Base-by-base conservation (phyloP, 37 sponge, comb jelly and placozoan species). In the Halisarca cf. caerulea region DNA sequence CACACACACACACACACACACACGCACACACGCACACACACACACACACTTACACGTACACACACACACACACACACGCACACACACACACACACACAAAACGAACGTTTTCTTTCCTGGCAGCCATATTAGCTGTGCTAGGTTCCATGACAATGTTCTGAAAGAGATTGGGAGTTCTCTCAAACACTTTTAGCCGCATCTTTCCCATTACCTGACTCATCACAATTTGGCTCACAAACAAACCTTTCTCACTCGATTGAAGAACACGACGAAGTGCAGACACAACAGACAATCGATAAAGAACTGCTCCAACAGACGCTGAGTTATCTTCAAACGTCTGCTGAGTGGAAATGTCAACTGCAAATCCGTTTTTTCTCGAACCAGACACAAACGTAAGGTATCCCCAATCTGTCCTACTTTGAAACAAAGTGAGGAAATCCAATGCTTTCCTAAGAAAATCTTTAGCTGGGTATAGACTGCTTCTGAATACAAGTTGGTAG, bases 121-220 rank as follows among this genome's bases (percentile, higher is more conserved):
- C 15, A 20, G 30, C 64, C 51, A 47, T 47, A 47, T 47, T 11
- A 47, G 51, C 51, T 47, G 51, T 47, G 11, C 51, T 64, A 24
- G 82, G 59, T 35, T 5, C 27, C 23, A 24, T 35, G 37, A 34
- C 35, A 25, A 82, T 82, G 36, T 83, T 70, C 55, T 83, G 84
- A 42, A 83, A 83, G 21, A 83, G 55, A 37, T 83, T 83, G n/a
- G 84, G 84, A 18, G 72, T 30, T 43, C 84, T 24, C 24, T 83
- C 84, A 54, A 43, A 83, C 0, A 70, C 57, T 0, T 51, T 1
- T 2, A 83, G 21, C 15, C 36, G 17, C 15, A 37, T 0, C 0
- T 83, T 70, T 25, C 68, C 58, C 9, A 82, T 38, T 0, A 80
- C 36, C 14, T 68, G 35, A 17, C 35, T 28, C 7, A 34, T 28